These are phyloP conservation scores for Argyresthia goedartella DNA, from an alignment of 2,888 invertebrate species.

Conservation along the genomic window DNA sequence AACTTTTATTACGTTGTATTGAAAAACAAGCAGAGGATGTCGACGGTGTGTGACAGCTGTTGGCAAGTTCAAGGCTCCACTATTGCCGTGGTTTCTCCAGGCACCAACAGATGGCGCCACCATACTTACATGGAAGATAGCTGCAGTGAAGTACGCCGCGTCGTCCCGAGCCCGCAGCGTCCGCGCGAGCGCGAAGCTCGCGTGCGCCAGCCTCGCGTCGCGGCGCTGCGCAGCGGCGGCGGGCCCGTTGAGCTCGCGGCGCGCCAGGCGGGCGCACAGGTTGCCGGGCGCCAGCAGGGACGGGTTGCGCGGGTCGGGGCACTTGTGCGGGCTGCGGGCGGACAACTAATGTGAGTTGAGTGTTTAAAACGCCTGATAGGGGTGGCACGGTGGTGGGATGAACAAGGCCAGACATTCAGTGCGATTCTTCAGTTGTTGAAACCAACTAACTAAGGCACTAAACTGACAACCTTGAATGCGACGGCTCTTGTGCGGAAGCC, in stretches of 20 bases:
- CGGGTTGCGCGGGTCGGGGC: constrained; percentile 78
- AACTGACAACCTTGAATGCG: too few relatives aligned
- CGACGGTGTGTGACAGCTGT: too few relatives aligned
- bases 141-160: constrained; percentile 78
- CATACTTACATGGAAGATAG: constrained; percentile 73
- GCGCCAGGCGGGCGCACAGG: constrained; percentile 90
- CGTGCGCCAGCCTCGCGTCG: constrained; percentile 40
- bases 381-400: too few relatives aligned
- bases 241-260: constrained; percentile 57
- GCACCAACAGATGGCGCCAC: neutral
- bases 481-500: too few relatives aligned
- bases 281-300: constrained; percentile 77
- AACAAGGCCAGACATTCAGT: too few relatives aligned
- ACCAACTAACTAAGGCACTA: too few relatives aligned
- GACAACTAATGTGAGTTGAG: neutral
- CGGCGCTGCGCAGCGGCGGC: constrained; percentile 34
- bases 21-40: too few relatives aligned
- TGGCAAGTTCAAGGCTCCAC: neutral
- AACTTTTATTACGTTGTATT: too few relatives aligned
- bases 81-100: neutral
- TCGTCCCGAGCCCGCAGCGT: constrained; percentile 62
- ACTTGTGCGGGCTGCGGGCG: constrained; percentile 87
- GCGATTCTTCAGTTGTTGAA: too few relatives aligned
- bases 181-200: constrained; percentile 57
- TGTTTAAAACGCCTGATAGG: too few relatives aligned